Evolutionary conservation across 2,113 vertebrate species (phyloP), one percentile per base, ranked within the genome.

Genomic region (Mugil cephalus): DNA sequence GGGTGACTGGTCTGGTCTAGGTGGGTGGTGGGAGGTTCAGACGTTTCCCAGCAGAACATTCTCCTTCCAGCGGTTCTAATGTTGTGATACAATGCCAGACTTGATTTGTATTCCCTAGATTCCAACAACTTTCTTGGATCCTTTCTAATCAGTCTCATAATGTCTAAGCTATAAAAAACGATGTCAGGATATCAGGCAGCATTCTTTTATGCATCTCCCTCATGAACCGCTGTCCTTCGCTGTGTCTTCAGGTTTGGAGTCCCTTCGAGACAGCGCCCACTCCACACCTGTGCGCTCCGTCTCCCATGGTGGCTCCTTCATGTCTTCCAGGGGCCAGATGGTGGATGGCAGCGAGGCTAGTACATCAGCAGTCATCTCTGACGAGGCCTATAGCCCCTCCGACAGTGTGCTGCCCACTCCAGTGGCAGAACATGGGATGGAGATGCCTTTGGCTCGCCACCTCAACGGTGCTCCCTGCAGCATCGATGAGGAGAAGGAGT

Each of bases 351-450:
- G 91, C 0, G 96, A 96, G 84, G 89, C n/a, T 0, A 86, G 91
- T 92, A 94, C 88, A 0, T 92, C 72, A 54, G 82, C 95, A 0
- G 88, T 97, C 82, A 96, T 98, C 60, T 95, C 96, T 0, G 95
- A 98, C 0, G 96, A 98, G 91, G 90, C 92, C 80, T 98, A 98
- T 94, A 96, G 95, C 81, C 97, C 97, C 0, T 95, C 96, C 0
- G 94, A 96, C 93, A 98, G 97, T 9, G 91, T 97, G 86, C 93
- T 98, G 82, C 96, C 97, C 54, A 97, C 97, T 2, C 97, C 97
- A 0, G 96, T 97, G 86, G 95, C 94, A 0, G 97, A 97, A 55
- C 95, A 96, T 68, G 95, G 94, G 74, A 90, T 94, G 82, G 97
- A 98, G 88, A 91, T 94, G 87, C 90, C 95, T 61, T 87, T 94